Conservation (phyloP, 2,888 invertebrate species). For the Drosophila falleni region DNA sequence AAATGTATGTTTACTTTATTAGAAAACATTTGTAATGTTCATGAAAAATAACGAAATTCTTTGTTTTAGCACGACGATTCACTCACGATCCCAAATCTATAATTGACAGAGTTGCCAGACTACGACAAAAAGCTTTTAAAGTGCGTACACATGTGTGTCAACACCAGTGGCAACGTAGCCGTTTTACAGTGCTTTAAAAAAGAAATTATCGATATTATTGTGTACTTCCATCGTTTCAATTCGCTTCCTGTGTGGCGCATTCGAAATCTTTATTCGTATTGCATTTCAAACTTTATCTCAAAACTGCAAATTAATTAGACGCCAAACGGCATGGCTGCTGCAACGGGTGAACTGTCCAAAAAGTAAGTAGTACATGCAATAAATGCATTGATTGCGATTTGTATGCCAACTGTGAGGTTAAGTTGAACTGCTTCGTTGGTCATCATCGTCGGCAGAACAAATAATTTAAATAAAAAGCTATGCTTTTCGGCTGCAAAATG, state of each 20-base stretch:
- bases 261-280: conserved; percentile 29
- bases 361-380: conserved; percentile 76
- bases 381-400: background rate
- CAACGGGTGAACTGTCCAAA: conserved; percentile 82
- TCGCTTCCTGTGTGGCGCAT: conserved; percentile 51
- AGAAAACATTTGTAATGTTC: background rate
- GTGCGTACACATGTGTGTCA: conserved; percentile 44
- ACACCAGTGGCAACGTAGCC: conserved; percentile 29
- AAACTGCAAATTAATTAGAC: conserved; percentile 20
- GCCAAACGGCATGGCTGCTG: conserved; percentile 72
- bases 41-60: background rate
- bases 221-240: conserved; percentile 35
- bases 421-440: conserved; percentile 41
- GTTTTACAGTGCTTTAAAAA: background rate
- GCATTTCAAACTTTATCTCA: conserved; percentile 11
- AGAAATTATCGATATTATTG: conserved; percentile 44
- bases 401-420: conserved; percentile 52
- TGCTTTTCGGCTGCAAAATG: conserved; percentile 19
- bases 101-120: conserved; percentile 32
- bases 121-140: conserved; percentile 11
- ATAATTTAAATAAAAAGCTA: conserved; percentile 6
- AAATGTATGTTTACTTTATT: background rate
- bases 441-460: conserved; percentile 10
- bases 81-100: conserved; percentile 32
- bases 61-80: conserved; percentile 19